Base-by-base conservation (phyloP, 92 coral and sea anemone species). In the Zoanthus sociatus region DNA sequence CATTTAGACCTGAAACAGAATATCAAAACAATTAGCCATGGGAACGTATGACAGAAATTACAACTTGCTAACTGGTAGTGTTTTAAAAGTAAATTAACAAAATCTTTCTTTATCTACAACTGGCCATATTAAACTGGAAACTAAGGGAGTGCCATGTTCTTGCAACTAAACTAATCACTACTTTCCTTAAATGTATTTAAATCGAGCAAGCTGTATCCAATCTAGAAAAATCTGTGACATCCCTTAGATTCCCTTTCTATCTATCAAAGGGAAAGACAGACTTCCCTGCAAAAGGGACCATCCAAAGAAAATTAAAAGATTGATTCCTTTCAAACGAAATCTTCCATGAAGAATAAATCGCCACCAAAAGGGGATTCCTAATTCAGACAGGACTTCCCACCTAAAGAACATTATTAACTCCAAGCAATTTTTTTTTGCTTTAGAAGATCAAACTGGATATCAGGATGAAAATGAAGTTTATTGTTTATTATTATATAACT, bases 1-100 rank as follows among this genome's bases (percentile, higher is more conserved):
- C 99, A 79, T 95, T 87, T 44, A 97, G 88, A 50, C 96, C 97
- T 96, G 87, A 50, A 48, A 73, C 11, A 16, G 37, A 73, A 66
- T 44, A 54, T 56, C 17, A 56, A 3, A 55, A 33, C 32, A 2
- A 78, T 78, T 58, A 78, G 83, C 0, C 64, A 48, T 58, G 9
- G 0, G 31, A 76, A 9, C 33, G 20, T 21, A 21, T 77, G 54
- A 3, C 30, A 58, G 54, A 45, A 21, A 73, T 17, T 10, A 42
- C 15, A 12, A 73, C 44, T 8, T 16, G 56, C 55, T 73, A 2
- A 2, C 10, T 11, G 55, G 55, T 11, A 58, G 66, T 14, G 16
- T 58, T 58, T 14, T 14, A 58, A 58, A 58, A 58, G 16, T 14
- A 2, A 10, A 18, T 10, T 11, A 5, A 53, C 5, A 58, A 58